A percentile compares a stretch with the other conserved stretches of the same genome.
Evolutionary conservation across 2,888 invertebrate species (phyloP).

Genomic region (Gortyna flavago): DNA sequence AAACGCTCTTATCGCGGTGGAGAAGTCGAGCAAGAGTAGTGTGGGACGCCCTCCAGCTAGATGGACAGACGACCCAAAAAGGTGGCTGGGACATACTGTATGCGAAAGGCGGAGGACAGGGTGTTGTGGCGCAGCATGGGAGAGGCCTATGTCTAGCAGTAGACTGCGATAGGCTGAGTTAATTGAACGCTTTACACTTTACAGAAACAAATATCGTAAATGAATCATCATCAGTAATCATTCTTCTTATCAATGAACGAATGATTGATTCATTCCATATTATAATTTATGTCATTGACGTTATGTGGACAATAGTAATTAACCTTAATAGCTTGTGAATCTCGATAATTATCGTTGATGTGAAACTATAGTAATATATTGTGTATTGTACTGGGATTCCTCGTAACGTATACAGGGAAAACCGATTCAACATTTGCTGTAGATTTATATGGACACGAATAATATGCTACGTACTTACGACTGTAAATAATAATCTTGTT

Average conservation of each 20-base stretch:
- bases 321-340: constrained; percentile 19
- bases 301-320: constrained; percentile 43
- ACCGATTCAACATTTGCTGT: constrained; percentile 18
- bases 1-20: too few species aligned
- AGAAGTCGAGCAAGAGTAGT: too few species aligned
- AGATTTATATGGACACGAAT: neutral
- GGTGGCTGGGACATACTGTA: too few species aligned
- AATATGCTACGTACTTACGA: neutral
- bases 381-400: constrained; percentile 16
- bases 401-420: neutral
- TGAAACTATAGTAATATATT: constrained; percentile 4
- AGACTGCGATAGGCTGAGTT: too few species aligned
- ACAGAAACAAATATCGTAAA: too few species aligned
- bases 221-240: neutral
- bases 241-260: neutral
- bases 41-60: too few species aligned
- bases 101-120: too few species aligned
- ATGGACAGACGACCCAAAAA: too few species aligned
- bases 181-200: too few species aligned
- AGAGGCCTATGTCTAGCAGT: too few species aligned
- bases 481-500: neutral
- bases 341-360: constrained; percentile 25
- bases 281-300: neutral
- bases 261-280: constrained; percentile 11
- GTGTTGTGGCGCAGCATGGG: too few species aligned